Percentiles rank a stretch among this genome's conserved stretches.
These are phyloP conservation scores for Drosophila pachea DNA, from an alignment of 1,140 invertebrate species.

Conservation along the genomic window DNA sequence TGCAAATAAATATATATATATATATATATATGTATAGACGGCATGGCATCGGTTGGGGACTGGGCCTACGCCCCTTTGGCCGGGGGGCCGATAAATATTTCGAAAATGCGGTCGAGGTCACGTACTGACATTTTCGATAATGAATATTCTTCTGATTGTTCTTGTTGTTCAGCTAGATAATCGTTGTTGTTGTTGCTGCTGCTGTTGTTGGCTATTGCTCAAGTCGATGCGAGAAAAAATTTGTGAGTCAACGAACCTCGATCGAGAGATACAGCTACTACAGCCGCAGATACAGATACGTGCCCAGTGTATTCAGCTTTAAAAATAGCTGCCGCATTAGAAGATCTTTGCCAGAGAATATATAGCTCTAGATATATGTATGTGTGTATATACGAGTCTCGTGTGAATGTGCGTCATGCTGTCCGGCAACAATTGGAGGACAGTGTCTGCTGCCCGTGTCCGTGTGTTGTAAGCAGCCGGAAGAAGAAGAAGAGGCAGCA, in stretches of 20 bases:
- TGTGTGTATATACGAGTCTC: slow-evolving; percentile 31
- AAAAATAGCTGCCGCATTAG: slow-evolving; percentile 70
- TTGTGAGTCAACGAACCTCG: slow-evolving; percentile 70
- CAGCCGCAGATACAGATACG: slow-evolving; percentile 35
- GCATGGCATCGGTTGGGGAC: slow-evolving; percentile 7
- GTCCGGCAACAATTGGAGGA: slow-evolving; percentile 44
- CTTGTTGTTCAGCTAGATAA: slow-evolving; percentile 36
- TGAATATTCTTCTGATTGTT: slow-evolving; percentile 41
- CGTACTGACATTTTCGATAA: slow-evolving; percentile 72
- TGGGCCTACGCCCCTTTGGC: slow-evolving; percentile 11
- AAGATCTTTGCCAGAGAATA: slow-evolving; percentile 48
- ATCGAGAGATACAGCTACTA: slow-evolving; percentile 28
- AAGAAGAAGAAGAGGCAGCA: slow-evolving; percentile 8
- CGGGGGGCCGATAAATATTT: slow-evolving; percentile 57
- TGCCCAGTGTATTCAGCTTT: slow-evolving; percentile 51
- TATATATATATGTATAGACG: not conserved
- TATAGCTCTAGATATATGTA: slow-evolving; percentile 14
- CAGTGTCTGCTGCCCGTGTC: slow-evolving; percentile 5
- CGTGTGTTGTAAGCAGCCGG: slow-evolving; percentile 47
- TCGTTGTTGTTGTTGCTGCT: slow-evolving; percentile 29
- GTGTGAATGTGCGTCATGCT: slow-evolving; percentile 42
- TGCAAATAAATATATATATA: not conserved
- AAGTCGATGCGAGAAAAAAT: slow-evolving; percentile 45
- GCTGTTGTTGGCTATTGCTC: slow-evolving; percentile 52
- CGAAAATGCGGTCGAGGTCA: slow-evolving; percentile 72